Evolutionary conservation across 2,888 invertebrate species (phyloP), one percentile per base, ranked within the genome.

Genomic region (Villa cingulata): DNA sequence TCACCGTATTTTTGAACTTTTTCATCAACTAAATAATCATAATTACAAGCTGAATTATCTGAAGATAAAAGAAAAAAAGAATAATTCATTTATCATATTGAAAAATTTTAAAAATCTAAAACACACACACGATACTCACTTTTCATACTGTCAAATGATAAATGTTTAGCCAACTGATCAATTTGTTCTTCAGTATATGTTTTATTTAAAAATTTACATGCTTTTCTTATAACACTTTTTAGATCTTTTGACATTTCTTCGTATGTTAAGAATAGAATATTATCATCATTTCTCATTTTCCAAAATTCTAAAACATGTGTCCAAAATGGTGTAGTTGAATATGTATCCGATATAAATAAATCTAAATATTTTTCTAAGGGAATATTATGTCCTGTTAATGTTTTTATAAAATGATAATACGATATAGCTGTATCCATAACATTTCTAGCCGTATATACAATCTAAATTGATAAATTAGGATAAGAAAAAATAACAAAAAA

Each of bases 401-500:
- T 54, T 6, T 55, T 50, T 0, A 4, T 5, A 20, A 61, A 76
- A 63, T 86, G 80, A 59, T 81, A 89, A 59, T 74, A 81, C 0
- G 89, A 89, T 1, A 88, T 82, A 1, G 77, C 78, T 0, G 84
- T 81, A 62, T 90, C 89, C 61, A 85, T 81, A 0, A 87, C 86
- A 65, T 90, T 86, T 48, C 90, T 72, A 1, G 83, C 83, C 0
- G 89, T 80, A 59, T 88, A 90, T 45, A 90, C 75, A 18, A 86
- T 73, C 75, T 81, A 12, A 27, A 27, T 9, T 65, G 44, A 60
- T 62, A 37, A 20, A 37, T 5, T n/a, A n/a, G n/a, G n/a, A 10
- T 15, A 16, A 10, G 17, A 37, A 17, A 20, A 18, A 27, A 19
- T 37, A 40, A 37, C 39, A 27, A 36, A 41, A 15, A 37, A 17